These are phyloP conservation scores for Agrochola lychnidis DNA, from an alignment of 2,888 invertebrate species.

Conservation along the genomic window DNA sequence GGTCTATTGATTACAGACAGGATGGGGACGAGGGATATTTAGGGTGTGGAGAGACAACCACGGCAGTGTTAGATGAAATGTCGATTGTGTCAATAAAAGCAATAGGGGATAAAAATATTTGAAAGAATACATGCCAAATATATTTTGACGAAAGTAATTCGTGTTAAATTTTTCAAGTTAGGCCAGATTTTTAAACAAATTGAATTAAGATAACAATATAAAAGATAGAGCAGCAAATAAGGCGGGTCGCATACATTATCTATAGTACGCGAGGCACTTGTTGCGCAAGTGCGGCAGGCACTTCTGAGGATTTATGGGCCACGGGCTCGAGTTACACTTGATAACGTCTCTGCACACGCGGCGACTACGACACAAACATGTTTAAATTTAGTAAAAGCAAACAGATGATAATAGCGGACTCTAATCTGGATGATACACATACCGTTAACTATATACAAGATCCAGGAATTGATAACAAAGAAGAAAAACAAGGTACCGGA, in stretches of 20 bases:
- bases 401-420: conserved; percentile 73
- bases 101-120: conserved; percentile 28
- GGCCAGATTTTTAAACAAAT: conserved; percentile 22
- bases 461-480: neutral
- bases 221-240: conserved; percentile 70
- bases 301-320: conserved; percentile 86
- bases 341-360: conserved; percentile 83
- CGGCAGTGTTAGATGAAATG: conserved; percentile 40
- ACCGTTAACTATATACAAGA: neutral
- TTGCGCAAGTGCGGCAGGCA: conserved; percentile 84
- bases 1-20: conserved; percentile 80
- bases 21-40: conserved; percentile 75
- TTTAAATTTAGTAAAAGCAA: conserved; percentile 75
- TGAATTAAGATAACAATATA: conserved; percentile 64
- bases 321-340: conserved; percentile 85
- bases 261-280: conserved; percentile 79
- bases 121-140: neutral
- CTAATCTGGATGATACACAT: conserved; percentile 53
- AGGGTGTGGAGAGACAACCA: conserved; percentile 70
- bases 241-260: conserved; percentile 73
- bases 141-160: neutral
- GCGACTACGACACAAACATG: conserved; percentile 74
- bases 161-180: neutral
- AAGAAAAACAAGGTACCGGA: conserved; percentile 11
- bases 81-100: conserved; percentile 23